Percentiles rank a stretch among this genome's conserved stretches.
Conservation (phyloP, 2,888 invertebrate species). For the Drosophila anomalata region DNA sequence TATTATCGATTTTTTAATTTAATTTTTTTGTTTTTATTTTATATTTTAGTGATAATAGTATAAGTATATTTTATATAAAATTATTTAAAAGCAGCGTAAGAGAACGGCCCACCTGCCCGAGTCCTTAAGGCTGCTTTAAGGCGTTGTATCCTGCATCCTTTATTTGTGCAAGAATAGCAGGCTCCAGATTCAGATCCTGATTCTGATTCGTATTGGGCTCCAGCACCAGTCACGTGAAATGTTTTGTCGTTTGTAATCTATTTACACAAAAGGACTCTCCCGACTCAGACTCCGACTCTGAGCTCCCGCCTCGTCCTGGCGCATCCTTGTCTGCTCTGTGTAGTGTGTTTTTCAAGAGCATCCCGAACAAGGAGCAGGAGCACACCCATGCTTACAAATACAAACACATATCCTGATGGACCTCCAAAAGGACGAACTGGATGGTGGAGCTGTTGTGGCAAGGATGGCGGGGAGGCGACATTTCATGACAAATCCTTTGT, state of each 20-base stretch:
- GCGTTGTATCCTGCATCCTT: not conserved
- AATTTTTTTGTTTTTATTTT: not conserved
- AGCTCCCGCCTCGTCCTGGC: not conserved
- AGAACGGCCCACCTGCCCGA: not conserved
- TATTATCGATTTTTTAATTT: not conserved
- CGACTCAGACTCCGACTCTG: constrained; percentile 1
- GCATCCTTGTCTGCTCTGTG: constrained; percentile 7
- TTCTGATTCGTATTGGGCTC: not conserved
- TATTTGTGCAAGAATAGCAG: not conserved
- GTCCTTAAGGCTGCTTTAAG: not conserved
- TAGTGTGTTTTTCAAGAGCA: constrained; percentile 65
- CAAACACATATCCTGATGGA: constrained; percentile 9
- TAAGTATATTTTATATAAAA: no score
- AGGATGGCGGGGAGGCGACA: constrained; percentile 30
- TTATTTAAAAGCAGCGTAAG: no score
- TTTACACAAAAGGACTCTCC: constrained; percentile 71
- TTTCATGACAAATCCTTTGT: constrained; percentile 50
- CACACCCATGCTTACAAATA: not conserved
- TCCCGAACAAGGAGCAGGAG: constrained; percentile 43
- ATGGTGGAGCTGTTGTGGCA: constrained; percentile 1
- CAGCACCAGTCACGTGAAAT: constrained; percentile 65
- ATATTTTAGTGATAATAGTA: no score
- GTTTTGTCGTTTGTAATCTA: constrained; percentile 82
- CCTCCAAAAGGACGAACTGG: not conserved
- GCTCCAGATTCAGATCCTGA: not conserved